Conservation (phyloP, 1,140 invertebrate species). For the Nylanderia fulva region DNA sequence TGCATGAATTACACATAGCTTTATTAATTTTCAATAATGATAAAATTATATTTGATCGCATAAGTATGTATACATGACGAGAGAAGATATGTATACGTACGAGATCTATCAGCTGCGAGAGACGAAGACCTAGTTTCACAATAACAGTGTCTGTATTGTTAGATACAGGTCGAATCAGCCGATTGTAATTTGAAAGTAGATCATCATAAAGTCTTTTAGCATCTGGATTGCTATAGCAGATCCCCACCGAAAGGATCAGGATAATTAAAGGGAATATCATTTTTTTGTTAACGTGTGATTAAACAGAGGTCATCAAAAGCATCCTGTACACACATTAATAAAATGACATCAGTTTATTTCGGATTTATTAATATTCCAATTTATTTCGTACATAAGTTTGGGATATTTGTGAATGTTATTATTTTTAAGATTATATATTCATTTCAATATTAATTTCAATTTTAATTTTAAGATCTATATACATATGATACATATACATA, state of each 20-base stretch:
- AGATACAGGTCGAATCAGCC: conserved; percentile 96
- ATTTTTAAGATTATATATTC: not conserved
- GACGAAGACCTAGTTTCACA: conserved; percentile 95
- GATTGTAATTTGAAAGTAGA: conserved; percentile 98
- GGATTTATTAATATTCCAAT: too few species aligned
- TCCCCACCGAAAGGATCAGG: conserved; percentile 72
- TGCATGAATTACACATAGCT: not conserved
- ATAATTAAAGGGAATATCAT: conserved; percentile 76
- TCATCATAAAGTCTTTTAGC: conserved; percentile 97
- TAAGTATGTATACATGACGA: not conserved
- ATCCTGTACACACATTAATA: conserved; percentile 60
- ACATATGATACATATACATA: not conserved
- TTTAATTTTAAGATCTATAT: not conserved
- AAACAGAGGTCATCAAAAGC: conserved; percentile 36
- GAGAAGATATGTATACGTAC: conserved; percentile 85
- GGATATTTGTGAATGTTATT: not conserved
- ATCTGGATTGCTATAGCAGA: conserved; percentile 91
- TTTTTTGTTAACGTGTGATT: conserved; percentile 50
- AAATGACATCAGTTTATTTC: not conserved
- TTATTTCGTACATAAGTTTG: not conserved
- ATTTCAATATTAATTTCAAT: not conserved
- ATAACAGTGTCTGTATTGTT: conserved; percentile 97
- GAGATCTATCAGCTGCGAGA: conserved; percentile 98
- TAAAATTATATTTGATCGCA: not conserved
- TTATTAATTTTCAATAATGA: not conserved